Base-by-base conservation (phyloP, 2,797 vertebrate species). In the Orientallactaga sibirica region DNA sequence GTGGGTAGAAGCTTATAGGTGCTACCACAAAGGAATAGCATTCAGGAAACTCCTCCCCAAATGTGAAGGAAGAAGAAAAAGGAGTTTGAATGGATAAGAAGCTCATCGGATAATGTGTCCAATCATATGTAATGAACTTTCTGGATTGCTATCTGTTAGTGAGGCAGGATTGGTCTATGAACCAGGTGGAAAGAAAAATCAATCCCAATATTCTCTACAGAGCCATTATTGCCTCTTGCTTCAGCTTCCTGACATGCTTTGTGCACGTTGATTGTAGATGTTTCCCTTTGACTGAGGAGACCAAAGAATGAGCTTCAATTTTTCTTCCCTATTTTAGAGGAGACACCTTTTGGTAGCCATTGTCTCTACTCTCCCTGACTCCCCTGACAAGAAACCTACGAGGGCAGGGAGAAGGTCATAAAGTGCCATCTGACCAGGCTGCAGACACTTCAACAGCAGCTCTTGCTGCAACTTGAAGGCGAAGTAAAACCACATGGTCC, bases 141-240 rank as follows among this genome's bases (percentile, higher is more conserved):
- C 79, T 88, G 62, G 84, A 82, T 90, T 62, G 52, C 68, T 90
- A 11, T 52, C 25, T 43, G 62, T 70, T n/a, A 43, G 84, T 29
- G 55, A 86, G 84, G 83, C 71, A 86, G 55, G 43, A 80, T 0
- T 84, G 75, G 70, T 64, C 22, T 55, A 52, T 75, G 52, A 94
- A 62, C 66, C 88, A 80, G 81, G 76, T 20, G 52, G 92, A 78
- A 74, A 73, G 86, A 88, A 92, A 92, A 91, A 80, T 90, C 88
- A 70, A 58, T 79, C 48, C 90, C 22, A 27, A 55, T 76, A 66
- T 75, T 29, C 43, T 52, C 16, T 77, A 81, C 61, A 82, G 70
- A 96, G 27, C 81, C 37, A 7, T 71, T 70, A 48, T 11, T 33
- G 81, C 71, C 92, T 91, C 18, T 74, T 70, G 87, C 88, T 87